Evolutionary conservation across 2,113 vertebrate genomes (phyloP).

Genomic region (Panthera uncia): DNA sequence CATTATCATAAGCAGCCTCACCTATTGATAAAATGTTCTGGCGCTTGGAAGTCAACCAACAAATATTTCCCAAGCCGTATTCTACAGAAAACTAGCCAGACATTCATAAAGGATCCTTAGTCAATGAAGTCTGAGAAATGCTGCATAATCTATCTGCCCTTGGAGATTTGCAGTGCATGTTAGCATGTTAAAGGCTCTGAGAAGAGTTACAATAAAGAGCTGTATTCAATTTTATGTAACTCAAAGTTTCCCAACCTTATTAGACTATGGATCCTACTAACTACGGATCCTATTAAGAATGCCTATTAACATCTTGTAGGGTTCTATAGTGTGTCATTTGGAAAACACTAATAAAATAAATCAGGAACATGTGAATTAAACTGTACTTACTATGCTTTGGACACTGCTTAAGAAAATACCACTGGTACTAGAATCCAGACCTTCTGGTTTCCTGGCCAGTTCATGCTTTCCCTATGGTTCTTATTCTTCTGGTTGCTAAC

Average conservation of each 20-base stretch:
- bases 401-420: conserved; percentile 29
- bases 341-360: conserved; percentile 49
- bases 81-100: conserved; percentile 23
- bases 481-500: not conserved
- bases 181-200: conserved; percentile 19
- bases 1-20: not conserved
- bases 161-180: not conserved
- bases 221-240: conserved; percentile 32
- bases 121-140: not conserved
- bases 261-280: conserved; percentile 9
- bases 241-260: conserved; percentile 18
- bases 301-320: not conserved
- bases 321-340: not conserved
- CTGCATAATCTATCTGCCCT: not conserved
- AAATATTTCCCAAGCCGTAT: not conserved
- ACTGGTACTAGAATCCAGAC: not conserved
- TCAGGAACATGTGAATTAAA: not conserved
- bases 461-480: not conserved
- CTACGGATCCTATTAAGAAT: not conserved
- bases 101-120: conserved; percentile 15
- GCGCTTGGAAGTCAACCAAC: not conserved
- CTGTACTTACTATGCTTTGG: not conserved
- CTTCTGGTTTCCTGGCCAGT: conserved; percentile 6
- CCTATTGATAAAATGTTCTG: conserved; percentile 26
- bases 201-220: not conserved